These are phyloP conservation scores for Oophaga sylvatica DNA, from an alignment of 2,797 vertebrate genomes.

Conservation along the genomic window DNA sequence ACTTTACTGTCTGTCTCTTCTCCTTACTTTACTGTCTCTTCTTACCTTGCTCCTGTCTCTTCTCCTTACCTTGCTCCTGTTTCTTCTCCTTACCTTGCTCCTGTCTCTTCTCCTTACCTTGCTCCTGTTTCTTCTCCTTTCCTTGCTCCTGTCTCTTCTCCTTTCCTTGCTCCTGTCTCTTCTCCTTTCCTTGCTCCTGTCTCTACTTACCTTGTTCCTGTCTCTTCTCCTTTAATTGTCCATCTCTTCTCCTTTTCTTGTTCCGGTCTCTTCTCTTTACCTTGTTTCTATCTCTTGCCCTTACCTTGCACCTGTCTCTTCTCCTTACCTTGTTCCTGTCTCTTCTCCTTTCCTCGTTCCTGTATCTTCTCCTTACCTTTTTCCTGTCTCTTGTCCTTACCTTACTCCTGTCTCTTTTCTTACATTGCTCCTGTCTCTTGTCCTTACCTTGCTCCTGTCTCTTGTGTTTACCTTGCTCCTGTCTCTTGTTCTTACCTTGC, in stretches of 20 bases:
- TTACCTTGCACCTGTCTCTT: no score
- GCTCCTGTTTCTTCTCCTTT: background rate
- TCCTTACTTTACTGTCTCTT: no score
- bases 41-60: background rate
- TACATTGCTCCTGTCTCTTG: no score
- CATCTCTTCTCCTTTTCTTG: background rate
- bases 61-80: background rate
- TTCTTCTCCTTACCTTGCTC: background rate
- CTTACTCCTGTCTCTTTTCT: background rate
- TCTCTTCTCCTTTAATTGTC: background rate
- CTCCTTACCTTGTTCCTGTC: no score
- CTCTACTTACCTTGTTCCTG: no score
- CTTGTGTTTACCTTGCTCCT: no score
- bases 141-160: background rate
- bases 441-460: no score
- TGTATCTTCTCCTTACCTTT: background rate
- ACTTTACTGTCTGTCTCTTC: no score
- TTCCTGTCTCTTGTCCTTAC: background rate
- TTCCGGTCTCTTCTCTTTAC: background rate
- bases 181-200: no score
- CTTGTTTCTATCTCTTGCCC: no score
- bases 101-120: background rate
- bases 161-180: background rate
- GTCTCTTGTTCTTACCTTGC: no score
- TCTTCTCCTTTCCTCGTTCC: no score